A percentile compares a stretch with the other conserved stretches of the same genome.
These are phyloP conservation scores for Timandra comae DNA, from an alignment of 2,888 invertebrate species.

Conservation along the genomic window DNA sequence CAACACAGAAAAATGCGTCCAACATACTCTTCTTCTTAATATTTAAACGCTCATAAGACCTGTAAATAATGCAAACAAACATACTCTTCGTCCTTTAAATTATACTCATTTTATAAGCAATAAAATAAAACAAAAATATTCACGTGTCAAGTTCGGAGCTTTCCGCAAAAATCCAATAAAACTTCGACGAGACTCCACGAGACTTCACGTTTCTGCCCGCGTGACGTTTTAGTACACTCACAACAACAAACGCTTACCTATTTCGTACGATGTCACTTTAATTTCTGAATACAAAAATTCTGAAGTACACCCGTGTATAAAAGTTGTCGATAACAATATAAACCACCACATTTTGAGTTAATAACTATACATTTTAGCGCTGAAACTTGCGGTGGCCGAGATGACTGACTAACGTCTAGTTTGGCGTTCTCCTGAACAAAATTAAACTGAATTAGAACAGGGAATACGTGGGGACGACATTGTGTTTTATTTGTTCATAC, in stretches of 20 bases:
- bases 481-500: not conserved
- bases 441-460: constrained; percentile 27
- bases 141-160: too few relatives aligned
- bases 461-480: constrained; percentile 25
- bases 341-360: constrained; percentile 27
- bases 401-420: constrained; percentile 28
- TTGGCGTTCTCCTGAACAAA: constrained; percentile 35
- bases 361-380: not conserved
- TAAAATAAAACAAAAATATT: too few relatives aligned
- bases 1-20: too few relatives aligned
- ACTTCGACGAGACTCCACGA: too few relatives aligned
- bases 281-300: constrained; percentile 35
- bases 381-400: too few relatives aligned
- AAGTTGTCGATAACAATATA: constrained; percentile 27
- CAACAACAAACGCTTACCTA: constrained; percentile 40
- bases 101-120: too few relatives aligned
- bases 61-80: too few relatives aligned
- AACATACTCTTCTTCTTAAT: too few relatives aligned
- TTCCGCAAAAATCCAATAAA: constrained; percentile 1
- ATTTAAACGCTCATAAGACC: too few relatives aligned
- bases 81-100: too few relatives aligned
- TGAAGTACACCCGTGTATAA: constrained; percentile 27
- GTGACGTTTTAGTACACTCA: too few relatives aligned
- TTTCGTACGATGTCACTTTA: constrained; percentile 40
- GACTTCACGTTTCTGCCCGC: not conserved